A percentile compares a stretch with the other conserved stretches of the same genome.
These are phyloP conservation scores for Clytia hemisphaerica DNA, from an alignment of 30 jellyfish, hydroid and myxozoan species.

Conservation along the genomic window DNA sequence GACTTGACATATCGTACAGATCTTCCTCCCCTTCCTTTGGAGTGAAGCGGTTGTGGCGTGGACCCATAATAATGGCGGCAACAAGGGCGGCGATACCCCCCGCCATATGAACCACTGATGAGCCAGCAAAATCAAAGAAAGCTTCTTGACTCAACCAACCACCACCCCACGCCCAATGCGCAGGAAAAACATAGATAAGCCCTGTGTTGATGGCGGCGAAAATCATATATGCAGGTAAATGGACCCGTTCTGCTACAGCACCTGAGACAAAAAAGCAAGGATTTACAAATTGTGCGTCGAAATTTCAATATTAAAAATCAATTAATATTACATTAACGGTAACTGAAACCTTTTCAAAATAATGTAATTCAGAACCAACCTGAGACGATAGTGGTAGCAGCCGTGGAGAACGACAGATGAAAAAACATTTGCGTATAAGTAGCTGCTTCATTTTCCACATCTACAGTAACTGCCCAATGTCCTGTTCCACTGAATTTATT, in stretches of 20 bases:
- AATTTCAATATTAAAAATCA: too few relatives aligned
- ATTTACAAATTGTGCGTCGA: too few relatives aligned
- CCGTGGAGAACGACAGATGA: slow-evolving; percentile 44
- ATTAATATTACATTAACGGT: too few relatives aligned
- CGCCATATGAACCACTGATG: slow-evolving; percentile 11
- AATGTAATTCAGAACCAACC: background rate
- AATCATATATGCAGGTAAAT: slow-evolving; percentile 21
- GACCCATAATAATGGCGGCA: slow-evolving; percentile 13
- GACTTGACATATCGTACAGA: slow-evolving; percentile 11
- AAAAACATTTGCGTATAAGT: slow-evolving; percentile 31
- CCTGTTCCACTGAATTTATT: slow-evolving; percentile 28
- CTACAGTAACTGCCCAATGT: slow-evolving; percentile 1
- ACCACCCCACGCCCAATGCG: too few relatives aligned
- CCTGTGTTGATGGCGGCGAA: slow-evolving; percentile 25
- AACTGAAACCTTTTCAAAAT: too few relatives aligned
- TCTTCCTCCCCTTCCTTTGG: background rate
- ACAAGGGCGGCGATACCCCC: slow-evolving; percentile 30
- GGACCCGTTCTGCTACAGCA: slow-evolving; percentile 37
- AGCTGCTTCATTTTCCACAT: background rate
- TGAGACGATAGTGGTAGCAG: slow-evolving; percentile 46
- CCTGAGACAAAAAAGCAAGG: too few relatives aligned
- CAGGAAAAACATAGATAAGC: background rate
- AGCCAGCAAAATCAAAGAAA: slow-evolving; percentile 13
- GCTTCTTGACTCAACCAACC: slow-evolving; percentile 4
- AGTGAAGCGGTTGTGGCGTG: too few relatives aligned